phyloP scores from a whole-genome alignment of 2,888 invertebrate genomes.

The Pollenia angustigena region DNA sequence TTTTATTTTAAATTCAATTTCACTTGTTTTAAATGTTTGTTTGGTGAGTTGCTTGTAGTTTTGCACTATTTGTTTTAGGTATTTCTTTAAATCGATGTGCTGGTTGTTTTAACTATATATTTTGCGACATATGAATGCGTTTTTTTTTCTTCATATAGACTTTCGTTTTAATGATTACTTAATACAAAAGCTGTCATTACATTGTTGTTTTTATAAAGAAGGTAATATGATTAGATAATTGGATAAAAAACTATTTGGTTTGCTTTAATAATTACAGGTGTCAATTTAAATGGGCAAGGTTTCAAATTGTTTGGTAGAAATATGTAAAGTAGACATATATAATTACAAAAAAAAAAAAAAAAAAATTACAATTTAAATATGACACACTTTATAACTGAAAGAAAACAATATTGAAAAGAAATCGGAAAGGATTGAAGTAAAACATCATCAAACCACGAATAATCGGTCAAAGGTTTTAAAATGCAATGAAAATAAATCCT shows the following conservation, averaged over 20 bases:
- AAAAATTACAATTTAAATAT: too few species aligned
- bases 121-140: conserved; percentile 23
- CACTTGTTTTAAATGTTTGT: conserved; percentile 50
- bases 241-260: background rate
- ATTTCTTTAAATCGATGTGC: background rate
- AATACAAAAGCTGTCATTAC: conserved; percentile 12
- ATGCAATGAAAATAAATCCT: too few species aligned
- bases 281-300: background rate
- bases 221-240: conserved; percentile 54
- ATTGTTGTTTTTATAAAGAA: background rate
- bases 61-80: background rate
- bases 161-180: conserved; percentile 66
- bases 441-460: too few species aligned
- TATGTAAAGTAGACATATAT: too few species aligned
- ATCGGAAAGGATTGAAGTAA: too few species aligned
- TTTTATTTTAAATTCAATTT: conserved; percentile 26
- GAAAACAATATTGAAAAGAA: too few species aligned
- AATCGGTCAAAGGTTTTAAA: too few species aligned
- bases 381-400: too few species aligned
- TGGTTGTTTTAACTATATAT: conserved; percentile 4
- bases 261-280: conserved; percentile 36
- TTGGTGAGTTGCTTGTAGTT: background rate
- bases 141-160: conserved; percentile 23
- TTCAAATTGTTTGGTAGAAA: background rate
- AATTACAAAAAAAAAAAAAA: too few species aligned